phyloP scores from a whole-genome alignment of 1,140 invertebrate species.

The Spodoptera litura region DNA sequence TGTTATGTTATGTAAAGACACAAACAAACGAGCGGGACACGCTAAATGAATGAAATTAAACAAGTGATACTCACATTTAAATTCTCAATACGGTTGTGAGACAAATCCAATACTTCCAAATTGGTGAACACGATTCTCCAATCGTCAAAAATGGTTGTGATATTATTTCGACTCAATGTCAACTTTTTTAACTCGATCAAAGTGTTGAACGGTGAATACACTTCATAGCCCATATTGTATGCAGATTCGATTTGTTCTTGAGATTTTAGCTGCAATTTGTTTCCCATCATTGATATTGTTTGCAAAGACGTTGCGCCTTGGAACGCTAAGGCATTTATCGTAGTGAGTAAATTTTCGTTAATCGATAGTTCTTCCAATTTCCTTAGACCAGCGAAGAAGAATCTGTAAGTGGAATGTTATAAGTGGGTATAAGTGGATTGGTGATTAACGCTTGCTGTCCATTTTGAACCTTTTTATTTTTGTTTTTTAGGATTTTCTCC shows the following conservation, averaged over 20 bases:
- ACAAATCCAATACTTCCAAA: conserved; percentile 56
- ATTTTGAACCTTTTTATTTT: too few relatives aligned
- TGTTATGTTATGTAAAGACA: too few relatives aligned
- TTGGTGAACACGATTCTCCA: conserved; percentile 49
- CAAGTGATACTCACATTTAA: conserved; percentile 52
- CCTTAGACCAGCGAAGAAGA: conserved; percentile 53
- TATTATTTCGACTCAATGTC: conserved; percentile 58
- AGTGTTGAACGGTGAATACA: conserved; percentile 45
- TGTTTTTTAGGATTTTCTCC: too few relatives aligned
- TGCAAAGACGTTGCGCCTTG: conserved; percentile 24
- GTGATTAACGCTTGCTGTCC: too few relatives aligned
- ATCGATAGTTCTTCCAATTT: conserved; percentile 47
- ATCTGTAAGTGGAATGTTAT: conserved; percentile 26
- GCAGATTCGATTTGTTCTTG: not conserved
- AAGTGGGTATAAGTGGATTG: not conserved
- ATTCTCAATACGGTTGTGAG: conserved; percentile 44
- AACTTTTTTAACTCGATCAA: conserved; percentile 53
- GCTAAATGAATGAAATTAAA: not conserved
- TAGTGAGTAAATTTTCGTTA: conserved; percentile 54
- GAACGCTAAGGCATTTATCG: conserved; percentile 53
- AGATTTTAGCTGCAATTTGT: not conserved
- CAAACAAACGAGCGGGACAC: too few relatives aligned
- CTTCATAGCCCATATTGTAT: conserved; percentile 15
- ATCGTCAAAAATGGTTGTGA: conserved; percentile 58
- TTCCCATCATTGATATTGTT: not conserved